Base-by-base conservation (phyloP, 2,888 invertebrate species). In the Aporophyla lueneburgensis region DNA sequence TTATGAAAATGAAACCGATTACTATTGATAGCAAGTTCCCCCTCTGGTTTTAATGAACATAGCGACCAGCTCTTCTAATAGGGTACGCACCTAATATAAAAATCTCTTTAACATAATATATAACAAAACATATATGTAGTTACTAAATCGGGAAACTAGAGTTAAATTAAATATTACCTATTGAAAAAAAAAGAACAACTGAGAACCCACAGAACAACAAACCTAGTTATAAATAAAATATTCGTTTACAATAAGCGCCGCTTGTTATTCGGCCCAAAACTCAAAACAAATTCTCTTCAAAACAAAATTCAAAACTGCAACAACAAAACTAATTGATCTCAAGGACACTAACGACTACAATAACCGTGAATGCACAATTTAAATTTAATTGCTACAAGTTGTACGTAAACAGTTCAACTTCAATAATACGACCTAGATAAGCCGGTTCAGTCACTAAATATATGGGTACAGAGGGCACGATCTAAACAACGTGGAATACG, bases 361-460 rank as follows among this genome's bases (percentile, higher is more conserved):
- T 81, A 75, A 54, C 65, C 54, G 56, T 81, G 70, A 80, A 81
- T 67, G 78, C 78, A 71, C 78, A 85, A 74, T 83, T 84, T 56
- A 84, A 78, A 65, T 88, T 84, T 83, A 88, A 85, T 88, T 87
- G 84, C 78, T 74, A 75, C 84, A 84, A 80, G 84, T 83, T 80
- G 79, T 87, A 84, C 86, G 87, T 86, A 87, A 89, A 89, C 90
- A 88, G 88, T 89, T 89, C 71, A 84, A 89, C 86, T 88, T 90
- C 87, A 88, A 91, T 89, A 86, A 88, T 86, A 86, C 85, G 87
- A 89, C 88, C 89, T 88, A 92, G 89, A 91, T 92, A 86, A 90
- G 89, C 87, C 79, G 81, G 87, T 89, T 89, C 63, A 5, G 33
- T 27, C 46, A 73, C 53, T 46, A 58, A 27, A 14, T 24, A 74